Evolutionary conservation across 1,140 invertebrate species (phyloP).

Genomic region (Kradibia gibbosae): DNA sequence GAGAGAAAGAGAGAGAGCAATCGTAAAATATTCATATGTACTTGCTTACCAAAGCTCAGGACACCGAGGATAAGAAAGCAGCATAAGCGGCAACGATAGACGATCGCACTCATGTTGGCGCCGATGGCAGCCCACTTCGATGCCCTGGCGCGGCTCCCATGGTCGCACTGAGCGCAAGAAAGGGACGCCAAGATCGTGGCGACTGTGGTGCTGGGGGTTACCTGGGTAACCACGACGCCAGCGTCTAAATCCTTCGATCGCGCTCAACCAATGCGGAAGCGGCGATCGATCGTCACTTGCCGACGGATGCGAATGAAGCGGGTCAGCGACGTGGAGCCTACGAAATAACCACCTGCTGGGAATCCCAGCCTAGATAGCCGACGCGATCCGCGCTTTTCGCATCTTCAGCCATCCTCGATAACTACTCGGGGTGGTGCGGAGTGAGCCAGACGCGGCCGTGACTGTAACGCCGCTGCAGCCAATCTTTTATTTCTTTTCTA

Average conservation of each 20-base stretch:
- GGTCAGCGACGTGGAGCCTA: neutral
- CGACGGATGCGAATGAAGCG: neutral
- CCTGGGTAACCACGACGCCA: conserved; percentile 8
- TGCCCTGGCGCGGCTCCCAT: conserved; percentile 14
- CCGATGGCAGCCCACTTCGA: neutral
- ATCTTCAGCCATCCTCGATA: too few relatives aligned
- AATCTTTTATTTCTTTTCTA: too few relatives aligned
- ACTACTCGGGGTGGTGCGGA: too few relatives aligned
- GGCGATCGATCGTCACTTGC: neutral
- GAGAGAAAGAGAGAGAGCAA: too few relatives aligned
- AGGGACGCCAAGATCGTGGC: neutral
- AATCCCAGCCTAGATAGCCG: neutral
- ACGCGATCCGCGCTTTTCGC: too few relatives aligned
- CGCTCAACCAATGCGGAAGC: neutral
- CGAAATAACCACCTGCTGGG: too few relatives aligned
- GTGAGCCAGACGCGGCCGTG: too few relatives aligned
- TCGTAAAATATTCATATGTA: neutral
- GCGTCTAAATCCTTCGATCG: neutral
- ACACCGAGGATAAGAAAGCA: neutral
- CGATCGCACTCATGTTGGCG: neutral
- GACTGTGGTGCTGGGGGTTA: conserved; percentile 18
- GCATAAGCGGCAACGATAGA: neutral
- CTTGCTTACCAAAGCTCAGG: neutral
- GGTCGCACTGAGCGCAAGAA: conserved; percentile 1
- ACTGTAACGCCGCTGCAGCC: too few relatives aligned